These are phyloP conservation scores for Octonoba sinensis DNA, from an alignment of 2,888 invertebrate genomes.

Conservation along the genomic window DNA sequence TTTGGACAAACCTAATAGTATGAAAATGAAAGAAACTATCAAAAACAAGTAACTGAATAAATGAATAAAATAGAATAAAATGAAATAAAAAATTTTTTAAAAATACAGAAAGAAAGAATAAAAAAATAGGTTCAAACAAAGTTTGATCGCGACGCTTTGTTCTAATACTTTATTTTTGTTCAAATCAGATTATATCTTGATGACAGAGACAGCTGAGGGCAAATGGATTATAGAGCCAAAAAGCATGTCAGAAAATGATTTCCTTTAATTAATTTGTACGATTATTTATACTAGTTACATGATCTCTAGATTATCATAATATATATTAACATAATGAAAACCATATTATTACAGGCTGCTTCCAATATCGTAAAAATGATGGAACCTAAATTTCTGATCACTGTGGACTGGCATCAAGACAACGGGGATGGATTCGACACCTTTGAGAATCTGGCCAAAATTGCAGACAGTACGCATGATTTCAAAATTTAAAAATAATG, in stretches of 20 bases:
- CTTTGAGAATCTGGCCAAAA: conserved; percentile 30
- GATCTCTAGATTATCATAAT: too few relatives aligned
- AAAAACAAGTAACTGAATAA: too few relatives aligned
- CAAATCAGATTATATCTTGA: too few relatives aligned
- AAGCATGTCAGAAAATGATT: too few relatives aligned
- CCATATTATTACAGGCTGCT: conserved; percentile 40
- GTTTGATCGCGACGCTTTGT: too few relatives aligned
- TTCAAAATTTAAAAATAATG: not conserved
- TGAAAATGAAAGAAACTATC: too few relatives aligned
- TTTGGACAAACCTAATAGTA: too few relatives aligned
- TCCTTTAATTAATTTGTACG: too few relatives aligned
- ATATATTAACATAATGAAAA: not conserved
- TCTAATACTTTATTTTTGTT: too few relatives aligned
- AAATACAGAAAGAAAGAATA: not conserved
- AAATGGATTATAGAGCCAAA: not conserved
- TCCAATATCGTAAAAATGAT: conserved; percentile 45
- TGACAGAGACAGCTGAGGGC: not conserved
- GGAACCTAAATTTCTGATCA: conserved; percentile 48
- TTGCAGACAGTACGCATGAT: conserved; percentile 35
- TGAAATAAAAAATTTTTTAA: too few relatives aligned
- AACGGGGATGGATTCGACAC: conserved; percentile 22
- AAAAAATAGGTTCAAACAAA: not conserved
- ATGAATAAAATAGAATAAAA: too few relatives aligned
- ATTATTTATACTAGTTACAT: too few relatives aligned
- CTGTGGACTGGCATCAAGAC: conserved; percentile 37